Percentiles rank a stretch among this genome's conserved stretches.
Conservation (phyloP, 2,888 invertebrate species). For the Hypsopygia costalis region DNA sequence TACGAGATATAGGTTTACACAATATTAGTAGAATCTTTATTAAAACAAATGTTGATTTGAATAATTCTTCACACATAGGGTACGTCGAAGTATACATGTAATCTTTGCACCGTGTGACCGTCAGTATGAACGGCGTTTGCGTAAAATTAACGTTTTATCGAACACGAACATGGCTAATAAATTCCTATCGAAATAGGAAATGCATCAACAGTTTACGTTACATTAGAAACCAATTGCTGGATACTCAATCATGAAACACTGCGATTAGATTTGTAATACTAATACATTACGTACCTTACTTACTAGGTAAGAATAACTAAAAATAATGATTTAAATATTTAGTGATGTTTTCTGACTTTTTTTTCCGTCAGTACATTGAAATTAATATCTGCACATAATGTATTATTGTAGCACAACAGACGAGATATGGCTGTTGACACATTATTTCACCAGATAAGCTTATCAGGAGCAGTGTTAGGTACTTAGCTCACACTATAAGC, state of each 20-base stretch:
- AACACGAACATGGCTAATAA: slow-evolving; percentile 34
- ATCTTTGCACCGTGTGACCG: slow-evolving; percentile 2
- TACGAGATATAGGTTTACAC: neutral
- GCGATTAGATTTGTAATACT: too few relatives aligned
- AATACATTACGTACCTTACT: neutral
- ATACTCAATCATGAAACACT: slow-evolving; percentile 11
- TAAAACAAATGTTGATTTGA: too few relatives aligned
- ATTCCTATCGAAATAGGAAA: slow-evolving; percentile 36
- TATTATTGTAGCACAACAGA: slow-evolving; percentile 46
- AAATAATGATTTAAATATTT: neutral
- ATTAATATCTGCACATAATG: slow-evolving; percentile 17
- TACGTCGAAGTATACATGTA: neutral
- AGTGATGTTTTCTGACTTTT: slow-evolving; percentile 2
- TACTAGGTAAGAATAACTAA: neutral
- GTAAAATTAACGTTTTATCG: slow-evolving; percentile 36
- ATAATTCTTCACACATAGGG: too few relatives aligned
- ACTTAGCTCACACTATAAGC: slow-evolving; percentile 20
- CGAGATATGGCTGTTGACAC: slow-evolving; percentile 68
- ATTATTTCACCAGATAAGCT: slow-evolving; percentile 63
- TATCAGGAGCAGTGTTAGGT: slow-evolving; percentile 46
- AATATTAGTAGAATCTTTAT: neutral
- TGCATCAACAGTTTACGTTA: slow-evolving; percentile 26
- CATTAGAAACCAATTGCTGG: slow-evolving; percentile 12
- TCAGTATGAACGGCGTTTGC: slow-evolving; percentile 18
- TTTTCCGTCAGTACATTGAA: slow-evolving; percentile 17